These are phyloP conservation scores for Neogobius melanostomus DNA, from an alignment of 2,113 vertebrate genomes.

Conservation along the genomic window DNA sequence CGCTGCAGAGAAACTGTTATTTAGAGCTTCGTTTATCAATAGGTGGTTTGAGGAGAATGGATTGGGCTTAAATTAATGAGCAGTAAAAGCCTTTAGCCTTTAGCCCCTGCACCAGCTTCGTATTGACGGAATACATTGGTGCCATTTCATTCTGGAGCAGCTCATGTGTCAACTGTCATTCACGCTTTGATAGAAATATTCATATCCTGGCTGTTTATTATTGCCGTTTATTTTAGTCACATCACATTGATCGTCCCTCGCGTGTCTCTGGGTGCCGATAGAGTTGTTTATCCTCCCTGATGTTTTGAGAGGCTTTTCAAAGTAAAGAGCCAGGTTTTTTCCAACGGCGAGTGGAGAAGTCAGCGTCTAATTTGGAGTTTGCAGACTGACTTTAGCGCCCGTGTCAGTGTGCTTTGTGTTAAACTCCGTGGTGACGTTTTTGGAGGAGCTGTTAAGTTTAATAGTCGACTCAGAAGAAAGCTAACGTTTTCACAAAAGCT, in stretches of 20 bases:
- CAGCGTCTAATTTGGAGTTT: constrained; percentile 20
- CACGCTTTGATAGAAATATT: constrained; percentile 47
- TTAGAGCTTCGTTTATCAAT: constrained; percentile 58
- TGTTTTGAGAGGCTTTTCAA: constrained; percentile 28
- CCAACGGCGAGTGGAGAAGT: constrained; percentile 10
- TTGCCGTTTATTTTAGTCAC: constrained; percentile 30
- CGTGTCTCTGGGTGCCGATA: constrained; percentile 26
- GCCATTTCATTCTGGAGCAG: constrained; percentile 31
- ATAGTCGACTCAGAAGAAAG: too few relatives aligned
- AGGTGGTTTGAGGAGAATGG: constrained; percentile 42
- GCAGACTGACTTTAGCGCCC: not conserved
- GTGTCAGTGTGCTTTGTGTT: constrained; percentile 15
- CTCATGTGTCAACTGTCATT: constrained; percentile 57
- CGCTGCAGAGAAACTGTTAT: constrained; percentile 54
- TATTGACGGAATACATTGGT: too few relatives aligned
- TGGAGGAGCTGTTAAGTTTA: too few relatives aligned
- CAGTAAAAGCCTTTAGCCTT: constrained; percentile 59
- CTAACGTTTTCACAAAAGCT: too few relatives aligned
- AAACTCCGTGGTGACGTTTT: too few relatives aligned
- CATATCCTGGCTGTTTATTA: constrained; percentile 37
- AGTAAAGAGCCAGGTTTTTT: constrained; percentile 13
- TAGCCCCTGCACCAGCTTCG: constrained; percentile 42
- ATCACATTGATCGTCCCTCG: constrained; percentile 18
- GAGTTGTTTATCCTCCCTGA: constrained; percentile 26
- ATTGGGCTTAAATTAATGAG: constrained; percentile 59